Evolutionary conservation across 2,797 vertebrate genomes (phyloP), one percentile per base, ranked within the genome.

Genomic region (Psittacula derbiana): DNA sequence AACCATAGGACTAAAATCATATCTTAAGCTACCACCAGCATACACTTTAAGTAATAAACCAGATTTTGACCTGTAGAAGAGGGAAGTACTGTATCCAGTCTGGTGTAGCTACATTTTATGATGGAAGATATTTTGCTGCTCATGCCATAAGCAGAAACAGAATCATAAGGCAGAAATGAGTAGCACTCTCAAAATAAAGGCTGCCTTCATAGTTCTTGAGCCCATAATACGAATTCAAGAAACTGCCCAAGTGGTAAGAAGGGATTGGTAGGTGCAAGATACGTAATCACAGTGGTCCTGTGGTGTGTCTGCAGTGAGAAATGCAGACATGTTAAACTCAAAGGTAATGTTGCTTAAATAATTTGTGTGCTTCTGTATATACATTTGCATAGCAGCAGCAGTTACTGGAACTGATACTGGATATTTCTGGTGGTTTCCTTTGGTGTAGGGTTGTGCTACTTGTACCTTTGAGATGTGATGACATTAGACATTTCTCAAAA

Each of bases 331-430:
- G 30, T 94, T 85, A 67, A 91, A 80, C 41, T 80, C 28, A 4
- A 93, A 93, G 62, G 91, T 88, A 89, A 85, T 72, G 72, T 93
- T 80, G 70, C 66, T 87, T 84, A 64, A 92, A 89, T 92, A 94
- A 92, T 72, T 85, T 88, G 61, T 85, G 69, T 93, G 47, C 61
- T 50, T 80, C 58, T 55, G 43, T 80, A 5, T 41, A 12, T 65
- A 57, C 14, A 3, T 90, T 91, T 90, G 64, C 83, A 61, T n/a
- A 91, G 70, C 80, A 90, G 52, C 62, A 91, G 78, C 44, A 55
- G 50, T 74, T 94, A 72, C 44, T 89, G 89, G 80, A 94, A 64
- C 16, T 16, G 84, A 86, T 79, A 52, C 58, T 82, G 9, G 92
- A 57, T 94, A 52, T 88, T 89, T 66, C 70, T 41, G 41, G 64